Conservation (phyloP, 2,113 vertebrate species). For the Spheniscus mendiculus region DNA sequence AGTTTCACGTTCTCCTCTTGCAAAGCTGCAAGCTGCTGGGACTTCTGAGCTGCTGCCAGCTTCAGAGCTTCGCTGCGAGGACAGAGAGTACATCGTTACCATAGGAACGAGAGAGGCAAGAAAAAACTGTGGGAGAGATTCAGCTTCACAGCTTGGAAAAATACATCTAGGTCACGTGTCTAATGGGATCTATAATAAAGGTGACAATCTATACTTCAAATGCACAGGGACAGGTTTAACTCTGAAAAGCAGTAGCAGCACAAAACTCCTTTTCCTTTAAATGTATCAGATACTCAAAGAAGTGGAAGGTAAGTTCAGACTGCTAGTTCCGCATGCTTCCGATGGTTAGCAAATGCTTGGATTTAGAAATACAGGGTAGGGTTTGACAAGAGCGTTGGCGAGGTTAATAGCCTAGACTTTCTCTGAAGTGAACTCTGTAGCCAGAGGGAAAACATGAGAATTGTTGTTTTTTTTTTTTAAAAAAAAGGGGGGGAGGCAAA, state of each 20-base stretch:
- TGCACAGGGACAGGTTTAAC: not conserved
- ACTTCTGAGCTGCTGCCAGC: conserved; percentile 81
- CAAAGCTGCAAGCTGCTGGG: conserved; percentile 82
- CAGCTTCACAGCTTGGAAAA: conserved; percentile 72
- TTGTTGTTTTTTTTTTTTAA: too few species aligned
- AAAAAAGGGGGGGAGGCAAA: not conserved
- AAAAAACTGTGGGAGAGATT: conserved; percentile 77
- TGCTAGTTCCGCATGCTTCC: not conserved
- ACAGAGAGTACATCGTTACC: conserved; percentile 79
- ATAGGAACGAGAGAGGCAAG: conserved; percentile 79
- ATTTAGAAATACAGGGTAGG: fast-evolving
- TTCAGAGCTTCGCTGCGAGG: conserved; percentile 87
- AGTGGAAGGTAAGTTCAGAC: not conserved
- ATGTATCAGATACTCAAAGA: not conserved
- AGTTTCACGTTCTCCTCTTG: conserved; percentile 89
- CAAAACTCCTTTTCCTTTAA: not conserved
- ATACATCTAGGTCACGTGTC: conserved; percentile 65
- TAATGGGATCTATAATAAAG: not conserved
- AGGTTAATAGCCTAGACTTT: not conserved
- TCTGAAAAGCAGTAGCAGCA: not conserved
- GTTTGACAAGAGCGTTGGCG: not conserved
- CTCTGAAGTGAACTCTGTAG: not conserved
- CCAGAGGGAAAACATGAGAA: not conserved
- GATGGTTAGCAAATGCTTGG: fast-evolving
- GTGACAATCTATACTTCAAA: not conserved